Percentiles rank a stretch among this genome's conserved stretches.
Conservation (phyloP, 2,113 vertebrate genomes). For the Oncorhynchus mykiss region DNA sequence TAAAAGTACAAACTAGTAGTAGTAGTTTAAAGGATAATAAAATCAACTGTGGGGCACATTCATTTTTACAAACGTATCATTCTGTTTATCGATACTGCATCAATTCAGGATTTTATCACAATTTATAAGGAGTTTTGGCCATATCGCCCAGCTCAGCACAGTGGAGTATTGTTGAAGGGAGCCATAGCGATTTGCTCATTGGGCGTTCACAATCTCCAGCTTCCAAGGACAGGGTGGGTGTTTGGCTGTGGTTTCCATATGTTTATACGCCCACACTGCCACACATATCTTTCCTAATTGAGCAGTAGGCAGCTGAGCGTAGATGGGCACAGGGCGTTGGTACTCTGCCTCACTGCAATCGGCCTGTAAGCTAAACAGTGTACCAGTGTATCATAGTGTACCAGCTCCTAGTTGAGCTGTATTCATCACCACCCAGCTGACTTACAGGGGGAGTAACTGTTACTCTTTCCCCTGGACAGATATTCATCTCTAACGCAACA, state of each 20-base stretch:
- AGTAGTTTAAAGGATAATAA: background rate
- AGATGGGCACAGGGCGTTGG: slow-evolving; percentile 29
- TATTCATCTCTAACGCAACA: slow-evolving; percentile 1
- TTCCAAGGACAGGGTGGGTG: slow-evolving; percentile 58
- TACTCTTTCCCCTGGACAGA: background rate
- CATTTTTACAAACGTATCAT: no score
- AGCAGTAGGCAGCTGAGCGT: slow-evolving; percentile 9
- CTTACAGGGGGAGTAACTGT: background rate
- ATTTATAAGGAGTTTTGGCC: no score
- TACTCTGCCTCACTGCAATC: slow-evolving; percentile 19
- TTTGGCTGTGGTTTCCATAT: slow-evolving; percentile 54
- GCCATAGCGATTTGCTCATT: slow-evolving; percentile 48
- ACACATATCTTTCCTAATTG: background rate
- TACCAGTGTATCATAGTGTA: background rate
- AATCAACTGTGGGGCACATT: no score
- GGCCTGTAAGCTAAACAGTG: slow-evolving; percentile 29
- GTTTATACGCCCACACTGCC: slow-evolving; percentile 30
- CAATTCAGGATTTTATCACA: no score
- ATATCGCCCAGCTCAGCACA: slow-evolving; percentile 8
- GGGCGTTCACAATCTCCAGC: slow-evolving; percentile 58
- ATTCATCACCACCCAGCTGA: background rate
- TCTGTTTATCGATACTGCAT: no score
- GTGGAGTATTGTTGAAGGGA: slow-evolving; percentile 22
- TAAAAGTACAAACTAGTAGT: background rate
- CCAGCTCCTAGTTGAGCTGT: background rate